Evolutionary conservation across 2,888 invertebrate species (phyloP), one percentile per base, ranked within the genome.

Genomic region (Lepidochrysops patricia): DNA sequence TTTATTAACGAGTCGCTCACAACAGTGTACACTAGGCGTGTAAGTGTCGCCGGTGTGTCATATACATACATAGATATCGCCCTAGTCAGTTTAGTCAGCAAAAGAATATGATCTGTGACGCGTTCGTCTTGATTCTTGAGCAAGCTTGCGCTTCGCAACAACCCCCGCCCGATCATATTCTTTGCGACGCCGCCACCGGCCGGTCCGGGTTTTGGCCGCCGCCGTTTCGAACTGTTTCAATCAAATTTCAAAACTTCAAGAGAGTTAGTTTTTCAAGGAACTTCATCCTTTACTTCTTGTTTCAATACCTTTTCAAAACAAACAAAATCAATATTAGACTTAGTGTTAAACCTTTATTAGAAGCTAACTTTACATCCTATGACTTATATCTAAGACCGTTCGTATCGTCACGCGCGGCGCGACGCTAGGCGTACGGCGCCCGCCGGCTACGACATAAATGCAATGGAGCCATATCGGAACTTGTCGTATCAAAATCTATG

Each of bases 261-360:
- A 86, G 81, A 88, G 84, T 81, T 84, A 87, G 79, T 84, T 87
- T 85, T 88, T 89, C 88, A 88, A 88, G 87, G 89, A 89, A 91
- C 91, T 92, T 94, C 93, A 94, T 93, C 94, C 94, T 92, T 93
- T 92, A 93, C 92, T 92, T 93, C 94, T 93, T 93, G 93, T 93
- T 93, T 93, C 93, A 93, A 92, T 92, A 93, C 94, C 94, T 94
- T 94, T 91, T 92, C 92, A 93, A 94, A 43, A 93, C 92, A 93
- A 93, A 93, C 92, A 93, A 93, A 94, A 91, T 91, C 89, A 90
- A 90, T 82, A 91, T 91, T 91, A 91, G 91, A 90, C 86, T 90
- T 89, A 80, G 78, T 82, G 77, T 83, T 80, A 80, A 78, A 82
- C 73, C 84, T 88, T 87, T 87, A 86, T 88, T 85, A 75, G 77